A percentile compares a stretch with the other conserved stretches of the same genome.
These are phyloP conservation scores for Micrastur ruficollis DNA, from an alignment of 2,797 vertebrate genomes.

Conservation along the genomic window DNA sequence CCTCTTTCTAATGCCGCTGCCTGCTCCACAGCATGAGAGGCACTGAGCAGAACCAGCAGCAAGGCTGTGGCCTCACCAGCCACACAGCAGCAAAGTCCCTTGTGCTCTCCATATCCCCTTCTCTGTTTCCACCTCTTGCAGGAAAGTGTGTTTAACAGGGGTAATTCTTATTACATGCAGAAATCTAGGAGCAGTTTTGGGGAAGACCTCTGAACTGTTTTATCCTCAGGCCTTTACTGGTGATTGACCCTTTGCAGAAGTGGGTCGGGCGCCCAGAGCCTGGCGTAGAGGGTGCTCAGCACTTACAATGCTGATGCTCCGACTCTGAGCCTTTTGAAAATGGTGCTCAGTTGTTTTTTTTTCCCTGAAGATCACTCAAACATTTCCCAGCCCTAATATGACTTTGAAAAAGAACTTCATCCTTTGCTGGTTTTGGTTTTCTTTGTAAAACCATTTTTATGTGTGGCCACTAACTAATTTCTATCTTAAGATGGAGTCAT, in stretches of 20 bases:
- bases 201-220: neutral
- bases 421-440: neutral
- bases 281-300: neutral
- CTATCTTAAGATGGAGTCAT: neutral
- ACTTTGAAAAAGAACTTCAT: neutral
- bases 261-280: neutral
- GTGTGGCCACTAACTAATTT: neutral
- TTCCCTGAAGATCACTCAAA: neutral
- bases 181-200: neutral
- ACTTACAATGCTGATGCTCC: fast-evolving
- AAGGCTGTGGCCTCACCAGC: neutral
- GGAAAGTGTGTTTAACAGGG: neutral
- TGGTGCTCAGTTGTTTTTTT: fast-evolving
- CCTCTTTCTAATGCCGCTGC: neutral
- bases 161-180: neutral
- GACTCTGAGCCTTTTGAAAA: neutral
- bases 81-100: neutral
- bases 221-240: neutral
- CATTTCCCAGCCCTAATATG: neutral
- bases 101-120: fast-evolving
- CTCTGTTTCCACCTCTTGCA: neutral
- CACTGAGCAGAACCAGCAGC: fast-evolving
- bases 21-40: neutral
- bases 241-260: neutral
- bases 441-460: neutral